Evolutionary conservation across 2,113 vertebrate species (phyloP), one percentile per base, ranked within the genome.

Genomic region (Cinclus mexicanus): DNA sequence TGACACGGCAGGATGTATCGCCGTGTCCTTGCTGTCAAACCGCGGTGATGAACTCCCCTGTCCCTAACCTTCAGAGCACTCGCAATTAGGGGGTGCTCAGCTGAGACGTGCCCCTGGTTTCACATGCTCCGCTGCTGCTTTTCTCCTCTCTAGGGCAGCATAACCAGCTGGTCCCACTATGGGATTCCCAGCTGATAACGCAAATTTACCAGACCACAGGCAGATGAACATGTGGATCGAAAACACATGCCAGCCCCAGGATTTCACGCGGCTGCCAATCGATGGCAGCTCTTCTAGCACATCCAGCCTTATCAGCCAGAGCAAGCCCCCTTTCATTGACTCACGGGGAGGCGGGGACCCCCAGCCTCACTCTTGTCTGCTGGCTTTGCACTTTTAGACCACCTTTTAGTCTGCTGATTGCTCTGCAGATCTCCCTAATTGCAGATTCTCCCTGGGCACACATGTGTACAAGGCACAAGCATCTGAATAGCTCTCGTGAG

Each of bases 11-110:
- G 83, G 91, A 85, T 44, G 74, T 37, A 68, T 28, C 69, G 47
- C 28, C 61, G 1, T 2, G 87, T 83, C 95, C 92, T 97, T 95
- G 64, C 90, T 88, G 79, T 81, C 93, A 53, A 81, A 33, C 76
- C 8, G 86, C 83, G 33, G 76, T 2, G 67, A 75, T 53, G 31
- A 92, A 94, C 85, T 69, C 55, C 65, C 49, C 31, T 2, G 4
- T 42, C 77, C 79, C 37, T 41, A 90, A 81, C 89, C 91, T 75
- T 56, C 91, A 25, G 70, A 49, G 75, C 83, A 1, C 60, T 41
- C 5, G 6, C 79, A 83, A 87, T 94, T 77, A 61, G 65, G 55
- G 57, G 80, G 16, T 29, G 71, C 57, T 93, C 87, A 39, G 87
- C 76, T 71, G 75, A 93, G 89, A 90, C 57, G 88, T 68, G 77